A percentile compares a stretch with the other conserved stretches of the same genome.
Conservation (phyloP, 1,140 invertebrate species). For the Chrysoperla carnea region DNA sequence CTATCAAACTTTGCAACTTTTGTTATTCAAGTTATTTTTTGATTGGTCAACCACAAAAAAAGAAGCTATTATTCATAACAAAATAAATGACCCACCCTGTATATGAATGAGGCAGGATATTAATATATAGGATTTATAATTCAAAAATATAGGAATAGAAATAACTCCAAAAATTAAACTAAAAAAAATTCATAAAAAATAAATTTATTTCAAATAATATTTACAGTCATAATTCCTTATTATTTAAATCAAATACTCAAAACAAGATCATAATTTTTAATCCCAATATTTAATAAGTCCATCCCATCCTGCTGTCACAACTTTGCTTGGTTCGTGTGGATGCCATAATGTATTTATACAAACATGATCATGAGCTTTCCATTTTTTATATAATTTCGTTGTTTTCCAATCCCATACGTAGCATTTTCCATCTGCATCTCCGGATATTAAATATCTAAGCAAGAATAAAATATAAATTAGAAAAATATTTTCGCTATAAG, state of each 20-base stretch:
- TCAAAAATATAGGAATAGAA: neutral
- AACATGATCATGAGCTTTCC: constrained; percentile 97
- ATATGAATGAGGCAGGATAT: too few species aligned
- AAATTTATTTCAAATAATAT: too few species aligned
- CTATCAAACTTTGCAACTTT: too few species aligned
- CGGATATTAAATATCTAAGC: constrained; percentile 87
- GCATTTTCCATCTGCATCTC: constrained; percentile 98
- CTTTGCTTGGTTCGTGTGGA: constrained; percentile 93
- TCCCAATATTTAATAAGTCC: constrained; percentile 98
- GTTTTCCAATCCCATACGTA: constrained; percentile 99
- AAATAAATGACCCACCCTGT: too few species aligned
- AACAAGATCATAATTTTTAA: too few species aligned
- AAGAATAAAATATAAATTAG: constrained; percentile 10
- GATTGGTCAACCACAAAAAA: too few species aligned
- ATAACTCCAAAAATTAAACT: too few species aligned
- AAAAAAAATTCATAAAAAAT: too few species aligned
- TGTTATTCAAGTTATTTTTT: too few species aligned
- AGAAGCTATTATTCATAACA: too few species aligned
- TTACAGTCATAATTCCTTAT: too few species aligned
- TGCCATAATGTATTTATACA: constrained; percentile 94
- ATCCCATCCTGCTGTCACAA: constrained; percentile 96
- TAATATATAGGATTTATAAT: neutral
- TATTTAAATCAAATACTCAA: too few species aligned
- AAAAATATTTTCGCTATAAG: constrained; percentile 3
- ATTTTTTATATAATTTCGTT: constrained; percentile 93